These are phyloP conservation scores for Clarias pachynema DNA, from an alignment of 2,797 vertebrate species.

Conservation along the genomic window DNA sequence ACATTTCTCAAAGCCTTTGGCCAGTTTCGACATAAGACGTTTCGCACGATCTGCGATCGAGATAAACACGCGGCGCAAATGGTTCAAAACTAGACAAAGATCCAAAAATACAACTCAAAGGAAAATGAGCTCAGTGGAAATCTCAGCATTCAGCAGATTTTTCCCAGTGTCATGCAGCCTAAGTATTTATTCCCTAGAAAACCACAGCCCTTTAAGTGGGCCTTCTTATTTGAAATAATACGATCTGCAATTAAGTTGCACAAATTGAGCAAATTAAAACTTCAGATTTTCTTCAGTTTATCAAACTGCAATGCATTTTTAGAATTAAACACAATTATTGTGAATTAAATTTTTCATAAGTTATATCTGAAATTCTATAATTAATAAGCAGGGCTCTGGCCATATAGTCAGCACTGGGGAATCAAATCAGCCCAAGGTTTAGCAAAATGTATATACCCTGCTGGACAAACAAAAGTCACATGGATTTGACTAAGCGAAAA, in stretches of 20 bases:
- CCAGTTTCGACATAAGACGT: constrained; percentile 6
- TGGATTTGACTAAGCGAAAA: too few relatives aligned
- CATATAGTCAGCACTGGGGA: too few relatives aligned
- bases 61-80: constrained; percentile 36
- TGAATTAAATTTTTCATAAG: neutral
- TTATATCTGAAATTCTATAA: neutral
- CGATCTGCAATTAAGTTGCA: neutral
- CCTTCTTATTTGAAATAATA: neutral
- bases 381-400: neutral
- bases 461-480: neutral
- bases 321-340: neutral
- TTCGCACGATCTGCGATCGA: constrained; percentile 48
- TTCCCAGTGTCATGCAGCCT: neutral
- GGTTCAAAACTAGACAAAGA: neutral
- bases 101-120: constrained; percentile 18
- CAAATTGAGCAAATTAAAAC: neutral
- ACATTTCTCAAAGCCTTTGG: constrained; percentile 17
- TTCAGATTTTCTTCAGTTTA: neutral
- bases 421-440: too few relatives aligned
- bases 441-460: neutral
- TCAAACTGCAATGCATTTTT: neutral
- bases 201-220: constrained; percentile 9
- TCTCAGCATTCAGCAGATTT: constrained; percentile 5
- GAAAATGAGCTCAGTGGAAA: constrained; percentile 24
- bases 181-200: neutral